Conservation (phyloP, 2,888 invertebrate species). For the Drosophila mayaguana region DNA sequence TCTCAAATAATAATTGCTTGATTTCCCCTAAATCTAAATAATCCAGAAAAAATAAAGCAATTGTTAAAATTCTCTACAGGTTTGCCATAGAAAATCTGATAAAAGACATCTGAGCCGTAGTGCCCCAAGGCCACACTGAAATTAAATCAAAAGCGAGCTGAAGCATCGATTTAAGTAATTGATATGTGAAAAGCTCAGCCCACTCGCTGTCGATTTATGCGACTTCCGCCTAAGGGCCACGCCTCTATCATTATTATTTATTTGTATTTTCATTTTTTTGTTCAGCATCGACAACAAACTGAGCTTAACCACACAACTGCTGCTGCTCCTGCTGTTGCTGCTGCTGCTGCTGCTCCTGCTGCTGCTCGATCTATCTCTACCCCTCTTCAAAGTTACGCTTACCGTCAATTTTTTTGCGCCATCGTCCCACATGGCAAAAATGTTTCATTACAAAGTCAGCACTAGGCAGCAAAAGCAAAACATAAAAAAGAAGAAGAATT, state of each 20-base stretch:
- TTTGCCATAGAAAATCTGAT: not conserved
- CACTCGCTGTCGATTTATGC: not conserved
- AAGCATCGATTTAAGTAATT: slow-evolving; percentile 5
- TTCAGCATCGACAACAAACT: slow-evolving; percentile 27
- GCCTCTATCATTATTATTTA: slow-evolving; percentile 1
- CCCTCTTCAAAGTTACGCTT: slow-evolving; percentile 39
- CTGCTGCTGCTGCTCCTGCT: not conserved
- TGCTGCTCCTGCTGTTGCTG: slow-evolving; percentile 15
- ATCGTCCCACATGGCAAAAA: slow-evolving; percentile 65
- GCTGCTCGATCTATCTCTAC: not conserved
- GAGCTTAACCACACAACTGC: slow-evolving; percentile 56
- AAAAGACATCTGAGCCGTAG: not conserved
- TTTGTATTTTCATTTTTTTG: no score
- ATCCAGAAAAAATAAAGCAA: no score
- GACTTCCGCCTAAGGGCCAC: not conserved
- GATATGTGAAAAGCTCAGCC: not conserved
- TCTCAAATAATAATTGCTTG: no score
- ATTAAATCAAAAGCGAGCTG: not conserved
- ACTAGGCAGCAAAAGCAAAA: slow-evolving; percentile 23
- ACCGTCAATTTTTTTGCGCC: slow-evolving; percentile 63
- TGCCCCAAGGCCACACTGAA: not conserved
- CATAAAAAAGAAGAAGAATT: slow-evolving; percentile 24
- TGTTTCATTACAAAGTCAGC: slow-evolving; percentile 63
- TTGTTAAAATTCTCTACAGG: not conserved
- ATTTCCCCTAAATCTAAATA: no score